Base-by-base conservation (phyloP, 2,888 invertebrate species). In the Ophion ellenae region DNA sequence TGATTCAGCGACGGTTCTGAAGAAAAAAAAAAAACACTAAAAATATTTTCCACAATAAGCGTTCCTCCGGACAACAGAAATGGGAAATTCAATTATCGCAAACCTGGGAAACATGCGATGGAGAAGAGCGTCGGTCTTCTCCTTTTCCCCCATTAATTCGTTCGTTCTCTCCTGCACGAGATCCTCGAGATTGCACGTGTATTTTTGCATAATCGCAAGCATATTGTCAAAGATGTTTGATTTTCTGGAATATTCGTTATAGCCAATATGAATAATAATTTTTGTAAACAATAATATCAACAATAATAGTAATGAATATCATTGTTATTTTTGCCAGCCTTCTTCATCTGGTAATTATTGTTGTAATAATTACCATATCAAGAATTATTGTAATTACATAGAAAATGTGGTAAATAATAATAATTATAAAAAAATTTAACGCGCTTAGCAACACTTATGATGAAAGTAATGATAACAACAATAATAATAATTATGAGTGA, bases 121-220 rank as follows among this genome's bases (percentile, higher is more conserved):
- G 1, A 98, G 94, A 2, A 98, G 94, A 87, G 97, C 97, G 90
- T 98, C 98, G 0, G 98, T 98, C 92, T 97, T 96, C 92, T 97
- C 96, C 92, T 98, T 98, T 94, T 98, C 98, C 92, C 97, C 97
- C 69, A 96, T 95, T 80, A 98, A 94, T 90, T 97, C 96, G 89
- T 96, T 96, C 0, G 98, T 98, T 84, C 98, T 95, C 90, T 97
- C 97, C 86, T 97, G 97, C 0, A 98, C 97, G 64, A 98, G 94
- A 0, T 97, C 96, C 92, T 98, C 98, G 85, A 98, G 94, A 94
- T 98, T 98, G 64, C 97, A 97, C 0, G 98, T 98, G 92, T 98
- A 98, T 92, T 98, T 98, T 94, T 98, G 98, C 98, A 98, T 98
- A 93, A 98, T 97, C 0, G 97, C 96, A 86, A 98, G 94, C 98